Conservation (phyloP, 2,113 vertebrate genomes). For the Pelusios castaneus region DNA sequence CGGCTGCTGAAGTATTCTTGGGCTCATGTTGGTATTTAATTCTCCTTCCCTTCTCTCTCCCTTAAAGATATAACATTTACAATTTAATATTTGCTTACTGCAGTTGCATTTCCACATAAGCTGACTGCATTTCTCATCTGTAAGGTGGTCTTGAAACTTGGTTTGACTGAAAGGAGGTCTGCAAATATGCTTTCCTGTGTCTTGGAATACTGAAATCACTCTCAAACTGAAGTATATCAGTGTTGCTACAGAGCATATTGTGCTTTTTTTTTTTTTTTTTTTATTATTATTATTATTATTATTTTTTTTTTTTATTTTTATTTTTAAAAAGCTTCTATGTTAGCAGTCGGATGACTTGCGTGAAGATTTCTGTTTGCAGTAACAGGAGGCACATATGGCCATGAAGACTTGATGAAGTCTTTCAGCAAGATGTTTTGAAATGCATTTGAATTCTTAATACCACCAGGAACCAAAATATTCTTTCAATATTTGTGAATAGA, state of each 20-base stretch:
- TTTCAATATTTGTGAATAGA: not conserved
- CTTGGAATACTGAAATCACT: conserved; percentile 32
- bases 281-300: too few species aligned
- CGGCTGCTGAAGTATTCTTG: too few species aligned
- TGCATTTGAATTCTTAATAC: conserved; percentile 5
- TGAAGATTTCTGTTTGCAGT: conserved; percentile 48
- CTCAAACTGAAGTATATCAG: conserved; percentile 2
- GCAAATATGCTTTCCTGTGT: not conserved
- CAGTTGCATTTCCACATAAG: not conserved
- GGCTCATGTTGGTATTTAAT: too few species aligned
- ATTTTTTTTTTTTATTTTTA: too few species aligned
- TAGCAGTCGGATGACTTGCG: conserved; percentile 24
- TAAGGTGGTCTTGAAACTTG: not conserved
- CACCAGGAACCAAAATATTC: not conserved
- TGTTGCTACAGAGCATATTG: rapidly evolving
- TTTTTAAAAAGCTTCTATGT: conserved; percentile 5
- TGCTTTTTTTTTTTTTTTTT: too few species aligned
- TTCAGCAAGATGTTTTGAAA: conserved; percentile 32
- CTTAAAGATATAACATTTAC: not conserved
- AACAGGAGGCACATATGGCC: not conserved
- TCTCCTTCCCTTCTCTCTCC: too few species aligned
- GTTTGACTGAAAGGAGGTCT: conserved; percentile 33
- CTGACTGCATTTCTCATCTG: not conserved
- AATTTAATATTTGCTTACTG: not conserved
- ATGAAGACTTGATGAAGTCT: conserved; percentile 27